A percentile compares a stretch with the other conserved stretches of the same genome.
Conservation (phyloP, 2,888 invertebrate species). For the Phortica okadai region DNA sequence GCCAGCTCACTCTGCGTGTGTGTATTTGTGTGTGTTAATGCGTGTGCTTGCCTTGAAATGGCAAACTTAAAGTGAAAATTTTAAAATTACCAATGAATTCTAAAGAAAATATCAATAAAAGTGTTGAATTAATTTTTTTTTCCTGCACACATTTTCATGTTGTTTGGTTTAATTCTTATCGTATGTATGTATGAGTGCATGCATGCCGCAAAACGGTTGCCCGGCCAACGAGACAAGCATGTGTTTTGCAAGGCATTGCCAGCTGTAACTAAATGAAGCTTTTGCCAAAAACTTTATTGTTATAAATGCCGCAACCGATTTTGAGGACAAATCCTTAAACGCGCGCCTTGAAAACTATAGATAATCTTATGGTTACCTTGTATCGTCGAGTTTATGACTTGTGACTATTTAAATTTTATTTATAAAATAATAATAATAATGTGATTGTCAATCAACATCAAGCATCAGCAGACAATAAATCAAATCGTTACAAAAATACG, state of each 20-base stretch:
- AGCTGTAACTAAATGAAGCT: slow-evolving; percentile 4
- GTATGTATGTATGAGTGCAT: not conserved
- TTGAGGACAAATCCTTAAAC: too few relatives aligned
- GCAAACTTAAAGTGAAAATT: slow-evolving; percentile 2
- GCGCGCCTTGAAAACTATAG: too few relatives aligned
- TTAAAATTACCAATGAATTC: not conserved
- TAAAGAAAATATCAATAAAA: slow-evolving; percentile 6
- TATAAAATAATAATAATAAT: too few relatives aligned
- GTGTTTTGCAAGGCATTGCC: slow-evolving; percentile 15
- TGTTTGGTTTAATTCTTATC: not conserved
- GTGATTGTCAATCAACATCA: too few relatives aligned
- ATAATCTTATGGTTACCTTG: too few relatives aligned
- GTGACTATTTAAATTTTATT: too few relatives aligned
- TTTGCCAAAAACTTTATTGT: not conserved
- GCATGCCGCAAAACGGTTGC: slow-evolving; percentile 20
- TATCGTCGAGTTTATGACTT: too few relatives aligned
- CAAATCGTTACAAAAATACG: too few relatives aligned
- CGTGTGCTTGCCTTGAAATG: not conserved
- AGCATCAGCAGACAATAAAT: too few relatives aligned
- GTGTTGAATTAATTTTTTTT: not conserved
- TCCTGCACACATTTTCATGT: not conserved
- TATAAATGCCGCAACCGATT: not conserved
- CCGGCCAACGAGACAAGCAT: not conserved
- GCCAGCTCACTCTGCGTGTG: not conserved
- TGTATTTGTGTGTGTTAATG: slow-evolving; percentile 5